phyloP scores from a whole-genome alignment of 2,113 vertebrate genomes.

The Hippoglossus stenolepis region DNA sequence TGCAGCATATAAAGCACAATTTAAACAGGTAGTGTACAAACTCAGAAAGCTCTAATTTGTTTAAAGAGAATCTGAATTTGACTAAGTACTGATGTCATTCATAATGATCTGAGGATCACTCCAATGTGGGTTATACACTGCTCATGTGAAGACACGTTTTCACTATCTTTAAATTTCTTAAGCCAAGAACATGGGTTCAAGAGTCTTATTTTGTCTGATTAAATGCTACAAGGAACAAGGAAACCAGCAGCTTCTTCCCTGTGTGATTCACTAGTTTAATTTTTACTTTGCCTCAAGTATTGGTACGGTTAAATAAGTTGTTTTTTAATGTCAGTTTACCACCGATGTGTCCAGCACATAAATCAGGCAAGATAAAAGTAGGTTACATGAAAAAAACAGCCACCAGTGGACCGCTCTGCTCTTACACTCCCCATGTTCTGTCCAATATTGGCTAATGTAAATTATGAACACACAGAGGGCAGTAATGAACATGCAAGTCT shows the following conservation, averaged over 20 bases:
- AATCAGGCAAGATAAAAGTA: conserved; percentile 60
- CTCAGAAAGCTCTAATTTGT: background rate
- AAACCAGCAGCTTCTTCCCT: background rate
- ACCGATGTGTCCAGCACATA: background rate
- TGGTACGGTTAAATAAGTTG: conserved; percentile 12
- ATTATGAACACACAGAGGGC: conserved; percentile 62
- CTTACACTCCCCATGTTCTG: conserved; percentile 30
- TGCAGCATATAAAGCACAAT: background rate
- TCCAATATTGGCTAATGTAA: conserved; percentile 54
- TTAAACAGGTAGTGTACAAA: background rate
- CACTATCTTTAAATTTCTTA: conserved; percentile 27
- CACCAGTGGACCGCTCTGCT: conserved; percentile 8
- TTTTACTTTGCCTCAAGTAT: conserved; percentile 7
- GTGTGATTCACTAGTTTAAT: conserved; percentile 17
- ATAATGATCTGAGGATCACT: background rate
- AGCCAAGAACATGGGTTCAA: background rate
- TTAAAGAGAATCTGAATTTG: conserved; percentile 8
- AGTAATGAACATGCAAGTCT: conserved; percentile 64
- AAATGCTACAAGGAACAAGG: background rate
- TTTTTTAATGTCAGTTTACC: conserved; percentile 38
- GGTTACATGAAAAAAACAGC: conserved; percentile 40
- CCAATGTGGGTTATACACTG: too few relatives aligned
- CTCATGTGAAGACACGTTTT: conserved; percentile 8
- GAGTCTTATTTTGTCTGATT: background rate
- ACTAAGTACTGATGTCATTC: background rate